Base-by-base conservation (phyloP, 2,888 invertebrate species). In the Scaptomyza tumidula region DNA sequence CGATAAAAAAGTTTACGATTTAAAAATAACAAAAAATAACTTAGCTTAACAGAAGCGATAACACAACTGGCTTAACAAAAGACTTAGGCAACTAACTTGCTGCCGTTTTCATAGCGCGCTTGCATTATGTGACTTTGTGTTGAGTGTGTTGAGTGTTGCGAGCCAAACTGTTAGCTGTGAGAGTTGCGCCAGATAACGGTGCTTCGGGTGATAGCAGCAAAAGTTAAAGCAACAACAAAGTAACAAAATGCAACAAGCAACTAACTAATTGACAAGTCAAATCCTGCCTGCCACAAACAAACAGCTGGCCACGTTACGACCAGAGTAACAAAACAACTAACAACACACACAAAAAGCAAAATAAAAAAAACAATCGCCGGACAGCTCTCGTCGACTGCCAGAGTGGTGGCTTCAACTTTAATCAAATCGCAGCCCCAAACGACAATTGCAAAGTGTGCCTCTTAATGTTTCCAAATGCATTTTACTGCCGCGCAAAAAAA, bases 241-340 rank as follows among this genome's bases (percentile, higher is more conserved):
- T 56, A 61, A 59, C 67, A 64, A 71, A 71, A 75, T 66, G 75
- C 75, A 75, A 75, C 74, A 75, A 75, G 60, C 69, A 77, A 84
- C 80, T 79, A 83, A 77, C 88, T 86, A 88, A 86, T 86, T 88
- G 86, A 86, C 86, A 86, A 86, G 78, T 85, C 86, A 88, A 86
- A 88, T 86, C 86, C 88, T 86, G 86, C 82, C 86, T 77, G 74
- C 63, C 67, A 71, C 81, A 73, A 78, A 73, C 75, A 68, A 75
- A 68, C 76, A 62, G 67, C 63, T 71, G 64, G 69, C 73, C 59
- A 49, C 48, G 37, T 14, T 44, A 31, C 63, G 60, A 48, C 48
- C 49, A 41, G 55, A 14, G 39, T 43, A 58, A 59, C 45, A 59
- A 52, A 58, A 45, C 55, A 57, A 60, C 58, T 27, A 57, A 60